Percentiles rank a stretch among this genome's conserved stretches.
phyloP scores from a whole-genome alignment of 2,113 vertebrate species.

The Hyperopisus bebe region DNA sequence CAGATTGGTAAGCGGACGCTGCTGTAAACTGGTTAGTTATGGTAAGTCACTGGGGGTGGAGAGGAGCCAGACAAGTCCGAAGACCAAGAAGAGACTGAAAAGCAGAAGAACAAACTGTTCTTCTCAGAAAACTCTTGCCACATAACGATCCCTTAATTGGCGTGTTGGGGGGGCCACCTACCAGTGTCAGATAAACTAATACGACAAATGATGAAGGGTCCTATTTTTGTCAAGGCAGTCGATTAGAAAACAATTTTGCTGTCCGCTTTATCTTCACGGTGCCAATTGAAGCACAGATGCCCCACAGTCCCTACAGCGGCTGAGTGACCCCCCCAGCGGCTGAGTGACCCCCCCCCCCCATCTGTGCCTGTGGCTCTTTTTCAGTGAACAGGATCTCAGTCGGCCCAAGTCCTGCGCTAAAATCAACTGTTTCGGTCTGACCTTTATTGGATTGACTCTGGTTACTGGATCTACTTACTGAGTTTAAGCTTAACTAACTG shows the following conservation, averaged over 20 bases:
- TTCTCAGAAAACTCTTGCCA: neutral
- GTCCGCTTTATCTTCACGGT: neutral
- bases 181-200: neutral
- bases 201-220: neutral
- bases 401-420: neutral
- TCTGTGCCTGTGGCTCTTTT: neutral
- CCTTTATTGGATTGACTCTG: neutral
- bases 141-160: neutral
- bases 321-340: neutral
- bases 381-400: neutral
- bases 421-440: neutral
- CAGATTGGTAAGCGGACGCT: neutral
- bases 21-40: constrained; percentile 11
- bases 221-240: neutral
- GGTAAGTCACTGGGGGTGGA: neutral
- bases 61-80: neutral
- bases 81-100: neutral
- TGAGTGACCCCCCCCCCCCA: neutral
- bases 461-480: neutral
- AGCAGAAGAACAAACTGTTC: neutral
- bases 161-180: neutral
- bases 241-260: neutral
- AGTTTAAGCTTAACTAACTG: neutral
- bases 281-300: neutral
- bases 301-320: neutral